Evolutionary conservation across 2,797 vertebrate genomes (phyloP).

Genomic region (Thunnus albacares): DNA sequence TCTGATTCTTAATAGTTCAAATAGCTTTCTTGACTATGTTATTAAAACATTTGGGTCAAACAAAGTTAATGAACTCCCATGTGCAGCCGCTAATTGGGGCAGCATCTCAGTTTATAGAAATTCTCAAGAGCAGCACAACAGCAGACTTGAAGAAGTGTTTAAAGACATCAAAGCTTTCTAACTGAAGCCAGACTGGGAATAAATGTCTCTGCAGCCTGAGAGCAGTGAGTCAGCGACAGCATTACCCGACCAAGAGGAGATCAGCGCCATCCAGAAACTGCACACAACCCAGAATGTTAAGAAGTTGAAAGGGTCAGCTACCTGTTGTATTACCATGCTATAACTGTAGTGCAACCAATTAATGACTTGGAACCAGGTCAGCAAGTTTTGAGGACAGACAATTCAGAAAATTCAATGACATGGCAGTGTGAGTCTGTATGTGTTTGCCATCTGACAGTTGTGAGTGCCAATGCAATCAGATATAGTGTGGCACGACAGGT

Average conservation of each 20-base stretch:
- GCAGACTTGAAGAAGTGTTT: background rate
- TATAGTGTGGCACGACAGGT: conserved; percentile 17
- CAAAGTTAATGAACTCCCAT: background rate
- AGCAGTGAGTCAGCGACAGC: background rate
- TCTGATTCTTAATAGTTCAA: background rate
- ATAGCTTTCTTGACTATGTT: background rate
- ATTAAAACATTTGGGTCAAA: background rate
- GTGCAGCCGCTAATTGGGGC: background rate
- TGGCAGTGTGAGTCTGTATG: background rate
- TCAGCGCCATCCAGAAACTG: background rate
- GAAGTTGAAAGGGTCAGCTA: background rate
- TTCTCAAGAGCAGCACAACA: background rate
- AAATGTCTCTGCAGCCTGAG: background rate
- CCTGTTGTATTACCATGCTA: background rate
- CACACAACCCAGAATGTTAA: background rate
- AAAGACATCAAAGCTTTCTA: background rate
- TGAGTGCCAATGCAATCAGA: conserved; percentile 24
- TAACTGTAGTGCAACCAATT: background rate
- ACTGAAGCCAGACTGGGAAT: background rate
- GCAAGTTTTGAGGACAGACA: background rate
- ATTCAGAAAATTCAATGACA: conserved; percentile 21
- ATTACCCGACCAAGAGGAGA: background rate
- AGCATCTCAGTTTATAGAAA: background rate
- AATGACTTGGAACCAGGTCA: background rate
- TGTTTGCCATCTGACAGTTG: conserved; percentile 24